phyloP scores from a whole-genome alignment of 2,888 invertebrate species.

The Spodoptera exigua region DNA sequence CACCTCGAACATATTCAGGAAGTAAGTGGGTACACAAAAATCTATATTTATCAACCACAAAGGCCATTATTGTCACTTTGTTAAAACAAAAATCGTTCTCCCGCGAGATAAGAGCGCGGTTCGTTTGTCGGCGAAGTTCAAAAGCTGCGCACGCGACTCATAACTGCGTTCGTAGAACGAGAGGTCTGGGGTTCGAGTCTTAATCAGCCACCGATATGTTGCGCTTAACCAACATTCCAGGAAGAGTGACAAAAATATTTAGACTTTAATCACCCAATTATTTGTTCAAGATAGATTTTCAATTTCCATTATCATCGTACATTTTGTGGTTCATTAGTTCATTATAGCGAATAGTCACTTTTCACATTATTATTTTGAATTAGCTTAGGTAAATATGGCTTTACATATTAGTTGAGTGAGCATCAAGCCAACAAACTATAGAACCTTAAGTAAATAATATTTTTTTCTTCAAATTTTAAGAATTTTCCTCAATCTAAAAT shows the following conservation, averaged over 20 bases:
- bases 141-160: conserved; percentile 77
- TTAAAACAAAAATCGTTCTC: conserved; percentile 83
- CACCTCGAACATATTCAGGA: conserved; percentile 59
- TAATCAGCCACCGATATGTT: conserved; percentile 82
- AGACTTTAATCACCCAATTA: no score
- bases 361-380: no score
- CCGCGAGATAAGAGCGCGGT: conserved; percentile 84
- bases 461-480: no score
- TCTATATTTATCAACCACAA: conserved; percentile 82
- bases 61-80: conserved; percentile 85
- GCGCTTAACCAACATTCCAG: conserved; percentile 66
- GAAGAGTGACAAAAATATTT: conserved; percentile 56
- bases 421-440: no score
- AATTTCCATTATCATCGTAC: no score
- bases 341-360: no score
- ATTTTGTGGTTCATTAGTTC: no score
- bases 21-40: conserved; percentile 74
- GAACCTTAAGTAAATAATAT: no score
- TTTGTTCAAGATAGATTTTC: no score
- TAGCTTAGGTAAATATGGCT: no score
- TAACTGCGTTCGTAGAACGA: conserved; percentile 79
- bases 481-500: no score
- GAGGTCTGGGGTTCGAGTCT: conserved; percentile 79
- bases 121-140: conserved; percentile 83
- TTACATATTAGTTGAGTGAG: no score